Evolutionary conservation across 2,113 vertebrate genomes (phyloP), one percentile per base, ranked within the genome.

Genomic region (Pyrgilauda ruficollis): DNA sequence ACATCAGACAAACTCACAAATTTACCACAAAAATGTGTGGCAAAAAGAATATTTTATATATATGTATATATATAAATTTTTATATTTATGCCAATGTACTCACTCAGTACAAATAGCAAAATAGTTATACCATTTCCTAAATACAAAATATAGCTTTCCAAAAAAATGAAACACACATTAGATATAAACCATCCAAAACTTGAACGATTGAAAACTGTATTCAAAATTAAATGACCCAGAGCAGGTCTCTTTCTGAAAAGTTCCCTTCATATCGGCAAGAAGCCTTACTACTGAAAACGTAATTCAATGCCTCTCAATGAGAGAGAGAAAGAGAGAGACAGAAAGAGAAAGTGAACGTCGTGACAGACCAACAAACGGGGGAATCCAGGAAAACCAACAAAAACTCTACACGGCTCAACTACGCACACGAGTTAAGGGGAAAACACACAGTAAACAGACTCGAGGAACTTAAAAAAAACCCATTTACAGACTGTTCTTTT

Each of bases 91-190:
- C 98, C 98, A 98, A 98, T 98, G 97, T 98, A 98, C 98, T 98
- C 98, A 98, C 97, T 98, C 96, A 98, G 98, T 98, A 98, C 98
- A 99, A 98, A 98, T 98, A 98, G 98, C 97, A 98, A 98, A 98
- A 98, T 97, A 98, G 97, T 90, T 98, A 98, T 97, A 98, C 97
- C 97, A 98, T 98, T 98, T 98, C 98, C 98, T 98, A 98, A 98
- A 98, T 98, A 98, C 97, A 98, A 98, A 98, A 98, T 98, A 98
- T 98, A 98, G 98, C 97, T 98, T 98, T 98, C 98, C 97, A 98
- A 98, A 98, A 98, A 98, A 98, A 98, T 98, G 98, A 98, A 98
- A 98, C 98, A 98, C 98, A 98, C 98, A 96, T 98, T 98, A 98
- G 98, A 98, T 98, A 98, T 98, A 98, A 98, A 98, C 98, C 98